A percentile compares a stretch with the other conserved stretches of the same genome.
These are phyloP conservation scores for Drosophila pseudoobscura DNA, from an alignment of 1,140 invertebrate species.

Conservation along the genomic window DNA sequence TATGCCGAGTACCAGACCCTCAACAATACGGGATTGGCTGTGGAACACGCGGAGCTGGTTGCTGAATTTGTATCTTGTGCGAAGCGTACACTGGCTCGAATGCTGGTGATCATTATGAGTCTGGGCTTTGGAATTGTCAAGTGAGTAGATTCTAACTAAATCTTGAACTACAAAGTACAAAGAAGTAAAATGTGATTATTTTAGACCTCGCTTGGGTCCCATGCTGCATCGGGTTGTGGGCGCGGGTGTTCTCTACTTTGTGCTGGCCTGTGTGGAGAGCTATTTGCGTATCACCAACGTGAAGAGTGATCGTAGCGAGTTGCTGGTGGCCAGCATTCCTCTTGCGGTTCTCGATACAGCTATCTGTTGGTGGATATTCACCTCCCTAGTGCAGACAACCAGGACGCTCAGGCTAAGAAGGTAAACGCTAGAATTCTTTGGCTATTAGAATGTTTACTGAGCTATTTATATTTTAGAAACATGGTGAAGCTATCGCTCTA, in stretches of 20 bases:
- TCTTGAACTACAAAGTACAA: slow-evolving; percentile 7
- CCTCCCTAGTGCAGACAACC: slow-evolving; percentile 94
- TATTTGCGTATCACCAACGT: slow-evolving; percentile 90
- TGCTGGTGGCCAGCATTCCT: slow-evolving; percentile 89
- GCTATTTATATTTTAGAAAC: slow-evolving; percentile 86
- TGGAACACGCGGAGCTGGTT: slow-evolving; percentile 88
- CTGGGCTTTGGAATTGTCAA: slow-evolving; percentile 98
- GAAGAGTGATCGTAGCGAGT: slow-evolving; percentile 87
- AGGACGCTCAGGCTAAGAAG: slow-evolving; percentile 92
- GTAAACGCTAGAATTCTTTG: slow-evolving; percentile 62
- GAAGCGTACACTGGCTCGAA: slow-evolving; percentile 94
- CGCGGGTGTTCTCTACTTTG: slow-evolving; percentile 92
- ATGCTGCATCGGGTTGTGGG: slow-evolving; percentile 93
- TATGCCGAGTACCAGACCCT: slow-evolving; percentile 94
- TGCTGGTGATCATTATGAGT: slow-evolving; percentile 96
- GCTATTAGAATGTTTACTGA: slow-evolving; percentile 1
- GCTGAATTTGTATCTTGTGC: slow-evolving; percentile 93
- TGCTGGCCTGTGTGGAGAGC: slow-evolving; percentile 92
- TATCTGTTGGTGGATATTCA: slow-evolving; percentile 94
- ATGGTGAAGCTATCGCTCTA: slow-evolving; percentile 95
- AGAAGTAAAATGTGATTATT: slow-evolving; percentile 9
- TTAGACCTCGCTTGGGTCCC: slow-evolving; percentile 92
- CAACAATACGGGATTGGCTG: slow-evolving; percentile 89
- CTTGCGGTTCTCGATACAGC: slow-evolving; percentile 89
- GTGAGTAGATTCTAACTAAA: slow-evolving; percentile 84